Base-by-base conservation (phyloP, 2,113 vertebrate genomes). In the Anarhynchus alexandrinus region DNA sequence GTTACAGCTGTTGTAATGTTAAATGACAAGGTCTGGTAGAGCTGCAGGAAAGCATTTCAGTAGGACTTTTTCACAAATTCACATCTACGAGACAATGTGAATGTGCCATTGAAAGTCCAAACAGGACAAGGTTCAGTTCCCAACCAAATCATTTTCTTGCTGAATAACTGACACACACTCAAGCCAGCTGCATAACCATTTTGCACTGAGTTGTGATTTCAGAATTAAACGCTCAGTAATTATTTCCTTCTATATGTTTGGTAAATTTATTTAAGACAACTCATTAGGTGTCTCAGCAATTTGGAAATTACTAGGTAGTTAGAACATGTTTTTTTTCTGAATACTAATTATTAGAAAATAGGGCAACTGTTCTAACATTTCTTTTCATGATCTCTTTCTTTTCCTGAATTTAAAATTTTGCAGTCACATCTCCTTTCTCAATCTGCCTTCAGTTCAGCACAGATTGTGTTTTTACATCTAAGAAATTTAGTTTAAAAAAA, bases 301-400 rank as follows among this genome's bases (percentile, higher is more conserved):
- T 83, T 97, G 94, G 89, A 97, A 97, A 96, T 95, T 85, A 97
- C 79, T 86, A 96, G 90, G 78, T 94, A 78, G 79, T 78, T 12
- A 96, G 78, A 91, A 64, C 74, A 52, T 51, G 27, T 32, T 86
- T 88, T 89, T 80, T 93, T 82, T n/a, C 51, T 84, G 84, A 97
- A 95, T 91, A 92, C 59, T 89, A 96, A 97, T 95, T 72, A 86
- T 96, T 32, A 96, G 86, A 93, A 97, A 97, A 93, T 55, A 88
- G 82, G 77, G 69, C 57, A 77, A 92, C 42, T 88, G 55, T 82
- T 79, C 92, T 92, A 97, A 62, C 54, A 54, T 65, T 89, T 77
- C 29, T 40, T 93, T 80, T 81, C 91, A 59, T 13, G 9, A n/a
- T 76, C 54, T 57, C 42, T 51, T 70, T 85, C 58, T 42, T 40